Evolutionary conservation across 2,888 invertebrate species (phyloP).

Genomic region (Drosophila eohydei): DNA sequence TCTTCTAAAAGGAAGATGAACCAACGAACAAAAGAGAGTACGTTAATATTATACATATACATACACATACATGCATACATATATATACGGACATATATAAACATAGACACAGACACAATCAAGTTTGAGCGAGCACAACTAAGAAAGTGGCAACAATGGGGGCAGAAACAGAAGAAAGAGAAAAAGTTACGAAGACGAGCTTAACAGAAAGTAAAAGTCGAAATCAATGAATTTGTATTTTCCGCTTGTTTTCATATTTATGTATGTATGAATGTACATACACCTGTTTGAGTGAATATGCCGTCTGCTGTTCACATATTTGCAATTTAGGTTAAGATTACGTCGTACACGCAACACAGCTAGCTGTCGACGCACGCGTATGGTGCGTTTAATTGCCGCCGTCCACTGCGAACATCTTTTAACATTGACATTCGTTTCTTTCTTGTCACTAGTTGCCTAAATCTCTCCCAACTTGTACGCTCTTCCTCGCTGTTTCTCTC

Average conservation of each 20-base stretch:
- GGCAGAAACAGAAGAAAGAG: constrained; percentile 32
- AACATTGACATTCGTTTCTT: background rate
- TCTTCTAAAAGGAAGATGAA: too few species aligned
- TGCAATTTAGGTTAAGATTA: background rate
- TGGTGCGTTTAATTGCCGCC: background rate
- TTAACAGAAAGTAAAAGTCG: constrained; percentile 65
- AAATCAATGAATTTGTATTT: constrained; percentile 63
- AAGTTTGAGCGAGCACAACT: constrained; percentile 12
- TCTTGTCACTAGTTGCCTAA: background rate
- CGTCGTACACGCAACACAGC: background rate
- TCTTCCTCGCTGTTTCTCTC: background rate
- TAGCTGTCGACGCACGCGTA: background rate
- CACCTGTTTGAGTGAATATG: background rate
- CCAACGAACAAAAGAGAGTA: too few species aligned
- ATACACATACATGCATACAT: too few species aligned
- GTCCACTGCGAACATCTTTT: background rate
- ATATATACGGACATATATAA: background rate
- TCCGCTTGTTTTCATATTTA: constrained; percentile 7
- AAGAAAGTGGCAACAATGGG: constrained; percentile 41
- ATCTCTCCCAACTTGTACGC: background rate
- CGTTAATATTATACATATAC: too few species aligned
- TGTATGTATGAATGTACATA: background rate
- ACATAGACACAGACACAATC: too few species aligned
- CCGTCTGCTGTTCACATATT: background rate
- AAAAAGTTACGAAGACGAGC: constrained; percentile 8